Conservation (phyloP, 2,888 invertebrate genomes). For the Gymnoscelis rufifasciata region DNA sequence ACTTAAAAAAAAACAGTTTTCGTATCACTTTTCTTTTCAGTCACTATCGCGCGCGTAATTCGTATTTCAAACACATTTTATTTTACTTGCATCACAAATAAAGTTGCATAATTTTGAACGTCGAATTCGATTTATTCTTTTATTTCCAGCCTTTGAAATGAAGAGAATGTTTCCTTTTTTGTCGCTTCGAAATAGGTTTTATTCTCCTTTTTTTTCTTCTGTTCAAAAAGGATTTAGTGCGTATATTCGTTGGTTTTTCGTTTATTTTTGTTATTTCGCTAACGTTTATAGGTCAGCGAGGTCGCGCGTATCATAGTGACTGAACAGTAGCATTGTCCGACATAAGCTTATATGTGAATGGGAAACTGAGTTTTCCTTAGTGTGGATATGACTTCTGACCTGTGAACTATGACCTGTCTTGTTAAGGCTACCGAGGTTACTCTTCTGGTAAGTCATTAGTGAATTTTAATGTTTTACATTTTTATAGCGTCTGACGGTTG, state of each 20-base stretch:
- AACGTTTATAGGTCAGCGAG: slow-evolving; percentile 55
- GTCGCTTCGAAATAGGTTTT: too few species aligned
- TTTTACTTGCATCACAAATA: background rate
- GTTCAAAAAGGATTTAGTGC: too few species aligned
- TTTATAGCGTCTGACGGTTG: too few species aligned
- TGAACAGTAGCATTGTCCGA: slow-evolving; percentile 66
- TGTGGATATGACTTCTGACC: slow-evolving; percentile 41
- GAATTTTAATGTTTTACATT: too few species aligned
- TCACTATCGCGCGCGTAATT: slow-evolving; percentile 6
- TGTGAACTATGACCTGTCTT: background rate
- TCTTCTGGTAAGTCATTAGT: too few species aligned
- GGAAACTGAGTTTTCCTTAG: slow-evolving; percentile 44
- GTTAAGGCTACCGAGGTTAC: too few species aligned
- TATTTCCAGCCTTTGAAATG: too few species aligned
- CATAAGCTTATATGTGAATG: slow-evolving; percentile 73
- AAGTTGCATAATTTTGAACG: background rate
- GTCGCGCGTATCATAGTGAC: slow-evolving; percentile 62
- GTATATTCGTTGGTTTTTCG: background rate
- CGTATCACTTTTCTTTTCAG: slow-evolving; percentile 1
- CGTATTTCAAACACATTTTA: slow-evolving; percentile 4
- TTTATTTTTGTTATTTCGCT: slow-evolving; percentile 4
- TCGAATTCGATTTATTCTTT: too few species aligned
- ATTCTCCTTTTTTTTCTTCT: too few species aligned
- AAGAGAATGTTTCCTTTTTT: too few species aligned
- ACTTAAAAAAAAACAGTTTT: background rate